Evolutionary conservation across 2,888 invertebrate genomes (phyloP), one percentile per base, ranked within the genome.

Genomic region (Mythimna loreyi): DNA sequence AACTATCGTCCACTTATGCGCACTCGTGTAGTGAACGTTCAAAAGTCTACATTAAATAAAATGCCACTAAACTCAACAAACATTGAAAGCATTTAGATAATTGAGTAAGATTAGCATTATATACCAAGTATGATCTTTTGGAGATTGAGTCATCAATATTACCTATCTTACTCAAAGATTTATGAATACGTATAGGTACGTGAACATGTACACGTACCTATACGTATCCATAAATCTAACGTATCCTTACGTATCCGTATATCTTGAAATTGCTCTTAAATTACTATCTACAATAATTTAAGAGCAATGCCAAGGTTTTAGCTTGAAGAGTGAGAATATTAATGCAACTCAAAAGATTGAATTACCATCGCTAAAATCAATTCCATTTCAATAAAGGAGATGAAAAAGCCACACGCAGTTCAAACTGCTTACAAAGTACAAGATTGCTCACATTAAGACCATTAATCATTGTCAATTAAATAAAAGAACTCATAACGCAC

Each of bases 401-500:
- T 58, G 25, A 55, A 64, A 73, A 43, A 58, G 36, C 40, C 43
- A 59, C 23, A 55, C 50, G 11, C 30, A 64, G 33, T 45, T 59
- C 1, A 40, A 47, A 40, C 50, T 52, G 50, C 45, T 68, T 62
- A 68, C 58, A 61, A 61, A 68, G 16, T 58, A 78, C 28, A 75
- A 66, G 62, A 73, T 71, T 9, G 9, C 59, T 61, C 23, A 58
- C 63, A 72, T 64, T 68, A 62, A 67, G 30, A 66, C 58, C 72
- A 82, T 82, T 83, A 82, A 73, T 71, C 62, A 55, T 68, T 67
- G 67, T 63, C 67, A 63, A 76, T 75, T 71, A 73, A 55, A 80
- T 73, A 80, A 79, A 64, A 63, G 71, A 68, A 72, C 74, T 78
- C 72, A 83, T 83, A 83, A 78, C 70, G 82, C 82, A 82, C 78